These are phyloP conservation scores for Carassius carassius DNA, from an alignment of 2,113 vertebrate genomes.

Conservation along the genomic window DNA sequence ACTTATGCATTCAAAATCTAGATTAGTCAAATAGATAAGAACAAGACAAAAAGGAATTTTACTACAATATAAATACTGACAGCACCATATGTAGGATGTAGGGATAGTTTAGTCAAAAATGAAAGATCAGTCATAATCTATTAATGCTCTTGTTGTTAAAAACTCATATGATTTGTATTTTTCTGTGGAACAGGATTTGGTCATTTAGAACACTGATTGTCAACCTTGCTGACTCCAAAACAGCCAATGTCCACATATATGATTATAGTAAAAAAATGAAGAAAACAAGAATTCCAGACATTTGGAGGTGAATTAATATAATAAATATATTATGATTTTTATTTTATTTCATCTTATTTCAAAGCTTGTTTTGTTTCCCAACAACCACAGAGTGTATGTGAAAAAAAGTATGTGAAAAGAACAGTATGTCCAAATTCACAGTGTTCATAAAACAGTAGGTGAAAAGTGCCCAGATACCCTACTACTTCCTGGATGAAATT, in stretches of 20 bases:
- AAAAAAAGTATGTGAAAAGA: not conserved
- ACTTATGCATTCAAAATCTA: not conserved
- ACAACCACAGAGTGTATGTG: not conserved
- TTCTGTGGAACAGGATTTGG: not conserved
- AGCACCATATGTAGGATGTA: not conserved
- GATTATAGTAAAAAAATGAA: not conserved
- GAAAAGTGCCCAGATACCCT: not conserved
- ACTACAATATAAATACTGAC: not conserved
- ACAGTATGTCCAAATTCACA: not conserved
- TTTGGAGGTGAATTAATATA: not conserved
- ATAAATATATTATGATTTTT: not conserved
- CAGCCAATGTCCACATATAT: no score
- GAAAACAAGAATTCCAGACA: not conserved
- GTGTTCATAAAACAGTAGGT: not conserved
- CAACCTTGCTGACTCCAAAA: not conserved
- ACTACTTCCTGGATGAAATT: not conserved
- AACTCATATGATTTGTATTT: not conserved
- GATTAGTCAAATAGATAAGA: not conserved
- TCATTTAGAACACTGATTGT: not conserved
- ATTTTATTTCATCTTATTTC: not conserved
- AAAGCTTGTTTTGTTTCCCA: not conserved
- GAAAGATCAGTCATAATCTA: not conserved
- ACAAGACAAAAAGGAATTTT: not conserved
- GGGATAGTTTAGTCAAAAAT: not conserved
- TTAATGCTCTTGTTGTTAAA: not conserved